Base-by-base conservation (phyloP, 2,113 vertebrate species). In the Myxocyprinus asiaticus region DNA sequence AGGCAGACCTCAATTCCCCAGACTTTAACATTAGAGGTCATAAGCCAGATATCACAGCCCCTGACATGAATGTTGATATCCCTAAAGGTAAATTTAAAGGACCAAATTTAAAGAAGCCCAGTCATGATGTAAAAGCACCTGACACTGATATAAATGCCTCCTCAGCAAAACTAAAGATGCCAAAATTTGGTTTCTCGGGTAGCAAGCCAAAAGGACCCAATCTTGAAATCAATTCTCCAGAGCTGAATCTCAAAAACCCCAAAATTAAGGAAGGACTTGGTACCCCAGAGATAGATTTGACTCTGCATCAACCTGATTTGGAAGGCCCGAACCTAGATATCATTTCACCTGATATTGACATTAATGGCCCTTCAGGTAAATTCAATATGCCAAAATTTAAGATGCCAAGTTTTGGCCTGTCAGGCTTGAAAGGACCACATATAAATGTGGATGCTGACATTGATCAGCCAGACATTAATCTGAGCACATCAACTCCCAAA, bases 181-280 rank as follows among this genome's bases (percentile, higher is more conserved):
- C 81, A 22, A 79, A 22, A n/a, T 61, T 81, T 64, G 58, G 47
- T 10, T 0, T 44, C 9, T 70, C 77, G 15, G 42, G 53, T 69
- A 7, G 14, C 59, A 11, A 47, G 9, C 43, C 56, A 6, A 83
- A 84, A 73, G 82, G 78, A 17, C 55, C 55, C 11, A 14, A 56
- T 62, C 0, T 86, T 0, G 82, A 86, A 51, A 0, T 88, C 0
- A 87, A 87, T 0, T 62, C 84, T 1, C 88, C 87, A 65, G 76
- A 86, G 73, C 5, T 84, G 0, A 85, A 12, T 66, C 44, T 76
- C 2, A 88, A 88, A 79, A 75, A 56, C 5, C 88, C 90, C 68
- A 84, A 87, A 12, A 14, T 91, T 6, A 89, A 90, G 63, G 83
- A 87, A 67, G 87, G 79, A 44, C 17, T 89, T 44, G 17, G 83